Conservation (phyloP, 2,113 vertebrate genomes). For the Apaloderma vittatum region DNA sequence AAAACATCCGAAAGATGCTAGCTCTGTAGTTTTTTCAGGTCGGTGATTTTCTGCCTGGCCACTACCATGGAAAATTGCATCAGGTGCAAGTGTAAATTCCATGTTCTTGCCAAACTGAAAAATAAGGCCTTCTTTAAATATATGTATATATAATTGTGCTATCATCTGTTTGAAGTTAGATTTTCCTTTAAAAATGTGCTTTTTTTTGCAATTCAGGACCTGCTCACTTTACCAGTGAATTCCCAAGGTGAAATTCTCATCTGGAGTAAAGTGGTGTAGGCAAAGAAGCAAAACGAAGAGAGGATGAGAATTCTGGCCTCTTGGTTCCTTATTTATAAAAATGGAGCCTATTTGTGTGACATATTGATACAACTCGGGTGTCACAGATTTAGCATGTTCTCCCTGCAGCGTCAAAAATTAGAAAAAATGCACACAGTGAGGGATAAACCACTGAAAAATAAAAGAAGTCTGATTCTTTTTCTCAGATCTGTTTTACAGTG, state of each 20-base stretch:
- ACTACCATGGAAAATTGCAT: slow-evolving; percentile 2
- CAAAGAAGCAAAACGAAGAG: neutral
- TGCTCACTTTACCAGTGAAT: neutral
- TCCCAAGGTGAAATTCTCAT: neutral
- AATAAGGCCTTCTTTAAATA: neutral
- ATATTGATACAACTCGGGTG: neutral
- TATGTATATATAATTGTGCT: neutral
- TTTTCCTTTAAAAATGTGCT: neutral
- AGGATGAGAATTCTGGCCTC: neutral
- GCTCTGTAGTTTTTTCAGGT: slow-evolving; percentile 52
- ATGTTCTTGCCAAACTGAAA: neutral
- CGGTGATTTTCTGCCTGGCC: slow-evolving; percentile 40
- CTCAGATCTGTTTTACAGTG: neutral
- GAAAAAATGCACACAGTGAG: neutral
- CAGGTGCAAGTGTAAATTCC: neutral
- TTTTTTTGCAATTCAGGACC: neutral
- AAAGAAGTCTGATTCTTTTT: neutral
- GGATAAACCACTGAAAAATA: neutral
- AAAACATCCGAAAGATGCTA: slow-evolving; percentile 69
- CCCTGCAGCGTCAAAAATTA: neutral
- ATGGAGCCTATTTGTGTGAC: neutral
- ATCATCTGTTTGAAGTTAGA: neutral
- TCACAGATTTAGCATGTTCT: neutral
- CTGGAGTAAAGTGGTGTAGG: neutral
- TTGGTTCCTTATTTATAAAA: neutral